Base-by-base conservation (phyloP, 2,113 vertebrate genomes). In the Seriola rivoliana region DNA sequence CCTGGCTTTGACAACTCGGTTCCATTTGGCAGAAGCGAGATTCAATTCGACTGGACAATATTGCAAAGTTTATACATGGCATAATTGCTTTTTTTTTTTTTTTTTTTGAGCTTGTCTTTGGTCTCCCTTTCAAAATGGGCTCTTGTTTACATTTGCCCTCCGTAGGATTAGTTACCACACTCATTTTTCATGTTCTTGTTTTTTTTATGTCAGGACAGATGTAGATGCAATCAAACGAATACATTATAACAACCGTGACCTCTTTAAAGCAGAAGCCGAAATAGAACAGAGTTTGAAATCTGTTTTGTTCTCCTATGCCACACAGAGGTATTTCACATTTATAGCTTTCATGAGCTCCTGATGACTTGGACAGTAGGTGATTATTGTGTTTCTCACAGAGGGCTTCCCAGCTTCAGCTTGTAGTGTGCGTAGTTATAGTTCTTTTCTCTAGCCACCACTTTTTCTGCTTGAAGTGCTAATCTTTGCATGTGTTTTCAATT, bases 401-500 rank as follows among this genome's bases (percentile, higher is more conserved):
- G 55, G 54, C 78, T 78, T 88, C 67, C 42, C 55, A 69, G 85
- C 89, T 90, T 87, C 77, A 79, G 87, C 88, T 91, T 88, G 85
- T 81, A 77, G 80, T 68, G 57, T 79, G 89, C 88, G 17, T 80
- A 81, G 82, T 77, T 73, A 72, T 70, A 88, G 79, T 78, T 85
- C 88, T 90, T 44, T 90, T 73, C 91, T 86, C 75, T 79, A 74
- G 85, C 84, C 64, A 83, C 80, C 77, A 75, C 80, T 64, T 65
- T 85, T 80, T 85, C 90, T 90, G 89, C 94, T 92, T 94, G 73
- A 91, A 83, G 42, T 90, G 80, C 91, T 95, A 92, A 94, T 91
- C 90, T 93, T 92, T 88, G 84, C 96, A 92, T 93, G 95, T 96
- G 94, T 97, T 96, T 88, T 95, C 96, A 93, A 96, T 97, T 95